Conservation (phyloP, 2,888 invertebrate species). For the Trichopria drosophilae region DNA sequence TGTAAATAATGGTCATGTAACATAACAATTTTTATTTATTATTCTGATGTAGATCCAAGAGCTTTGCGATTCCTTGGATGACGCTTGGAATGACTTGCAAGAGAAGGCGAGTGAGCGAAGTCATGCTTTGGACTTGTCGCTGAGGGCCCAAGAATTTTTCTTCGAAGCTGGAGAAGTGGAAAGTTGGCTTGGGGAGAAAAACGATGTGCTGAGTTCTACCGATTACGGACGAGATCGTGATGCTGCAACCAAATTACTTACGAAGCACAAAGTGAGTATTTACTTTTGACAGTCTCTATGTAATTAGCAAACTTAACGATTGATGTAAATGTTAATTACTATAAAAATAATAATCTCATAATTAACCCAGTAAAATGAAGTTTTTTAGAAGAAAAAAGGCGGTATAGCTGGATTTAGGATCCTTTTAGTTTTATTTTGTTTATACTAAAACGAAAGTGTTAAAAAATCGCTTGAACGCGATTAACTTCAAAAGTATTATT, state of each 20-base stretch:
- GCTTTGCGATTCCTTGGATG: slow-evolving; percentile 72
- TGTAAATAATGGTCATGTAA: no score
- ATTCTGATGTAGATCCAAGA: slow-evolving; percentile 66
- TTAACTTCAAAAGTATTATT: no score
- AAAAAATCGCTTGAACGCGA: no score
- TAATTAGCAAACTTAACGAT: slow-evolving; percentile 9
- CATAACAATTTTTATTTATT: slow-evolving; percentile 13
- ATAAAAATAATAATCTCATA: no score
- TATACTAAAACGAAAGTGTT: no score
- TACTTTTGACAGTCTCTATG: not conserved
- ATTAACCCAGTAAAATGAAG: no score
- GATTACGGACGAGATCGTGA: slow-evolving; percentile 90
- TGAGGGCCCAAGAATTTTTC: slow-evolving; percentile 89
- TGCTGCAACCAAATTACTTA: slow-evolving; percentile 87
- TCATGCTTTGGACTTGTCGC: slow-evolving; percentile 78
- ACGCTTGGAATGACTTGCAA: slow-evolving; percentile 76
- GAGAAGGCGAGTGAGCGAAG: slow-evolving; percentile 72
- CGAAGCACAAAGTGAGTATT: slow-evolving; percentile 83
- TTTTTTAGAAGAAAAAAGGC: no score
- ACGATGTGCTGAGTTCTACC: slow-evolving; percentile 76
- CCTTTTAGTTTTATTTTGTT: no score
- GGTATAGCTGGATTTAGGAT: no score
- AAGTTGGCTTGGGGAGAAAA: slow-evolving; percentile 88
- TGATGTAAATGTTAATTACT: slow-evolving; percentile 6
- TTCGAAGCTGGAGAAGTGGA: slow-evolving; percentile 91